These are phyloP conservation scores for Mesoclemmys tuberculata DNA, from an alignment of 2,113 vertebrate species.

Conservation along the genomic window DNA sequence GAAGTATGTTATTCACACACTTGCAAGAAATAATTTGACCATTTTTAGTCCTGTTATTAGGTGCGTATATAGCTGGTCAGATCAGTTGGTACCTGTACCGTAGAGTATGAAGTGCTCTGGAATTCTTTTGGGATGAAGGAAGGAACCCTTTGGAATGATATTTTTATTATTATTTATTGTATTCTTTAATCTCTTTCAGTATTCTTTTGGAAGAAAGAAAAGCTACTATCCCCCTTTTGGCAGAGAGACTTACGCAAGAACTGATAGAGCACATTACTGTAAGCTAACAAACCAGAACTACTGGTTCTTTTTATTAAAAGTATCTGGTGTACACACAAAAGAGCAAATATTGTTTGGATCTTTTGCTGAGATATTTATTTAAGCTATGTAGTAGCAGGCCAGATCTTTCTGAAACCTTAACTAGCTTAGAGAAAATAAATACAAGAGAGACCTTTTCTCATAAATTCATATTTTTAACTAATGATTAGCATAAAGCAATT, in stretches of 20 bases:
- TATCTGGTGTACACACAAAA: neutral
- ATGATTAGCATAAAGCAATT: neutral
- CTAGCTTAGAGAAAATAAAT: neutral
- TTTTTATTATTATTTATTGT: neutral
- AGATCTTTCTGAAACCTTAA: neutral
- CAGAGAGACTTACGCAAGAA: slow-evolving; percentile 24
- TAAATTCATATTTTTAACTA: neutral
- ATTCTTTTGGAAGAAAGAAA: slow-evolving; percentile 18
- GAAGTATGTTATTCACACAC: neutral
- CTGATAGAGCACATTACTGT: slow-evolving; percentile 47
- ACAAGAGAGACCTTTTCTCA: neutral
- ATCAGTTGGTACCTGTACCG: neutral
- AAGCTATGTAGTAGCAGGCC: neutral
- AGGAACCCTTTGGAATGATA: neutral
- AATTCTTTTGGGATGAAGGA: neutral
- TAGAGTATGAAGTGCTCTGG: neutral
- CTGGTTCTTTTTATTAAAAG: neutral
- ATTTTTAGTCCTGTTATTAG: neutral
- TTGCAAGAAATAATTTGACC: neutral
- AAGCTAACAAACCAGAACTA: neutral
- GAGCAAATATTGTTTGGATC: neutral
- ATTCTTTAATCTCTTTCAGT: neutral
- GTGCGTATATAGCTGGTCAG: neutral
- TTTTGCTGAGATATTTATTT: neutral
- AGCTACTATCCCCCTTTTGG: slow-evolving; percentile 44